Evolutionary conservation across 2,888 invertebrate species (phyloP), one percentile per base, ranked within the genome.

Genomic region (Acanthacorydalis orientalis): DNA sequence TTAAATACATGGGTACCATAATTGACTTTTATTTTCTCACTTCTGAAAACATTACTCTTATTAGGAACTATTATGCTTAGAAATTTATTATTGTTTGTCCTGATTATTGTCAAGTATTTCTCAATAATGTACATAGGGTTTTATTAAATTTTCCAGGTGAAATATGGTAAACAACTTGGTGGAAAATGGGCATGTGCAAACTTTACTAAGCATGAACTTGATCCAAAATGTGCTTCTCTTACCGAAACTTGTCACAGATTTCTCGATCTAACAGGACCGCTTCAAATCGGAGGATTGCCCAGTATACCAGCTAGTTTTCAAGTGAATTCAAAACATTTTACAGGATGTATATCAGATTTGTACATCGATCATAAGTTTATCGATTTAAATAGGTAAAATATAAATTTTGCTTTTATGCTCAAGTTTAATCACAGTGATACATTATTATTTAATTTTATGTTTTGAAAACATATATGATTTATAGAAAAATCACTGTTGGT

Each of bases 221-320:
- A 89, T 51, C 68, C 78, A 1, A 75, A 84, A 31, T 86, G 86
- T 57, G 75, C 77, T 2, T 73, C 78, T 6, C 71, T 83, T 1
- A 85, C 85, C 0, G 85, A 85, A 63, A 83, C 84, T 2, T 86
- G 86, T 54, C 84, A 85, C 58, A 72, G 93, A 49, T 91, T 92
- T 60, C 67, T 97, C 34, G 96, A 97, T 62, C 68, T 97, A 35
- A 95, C 95, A 0, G 91, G 91, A 0, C 92, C 92, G 61, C 64
- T 93, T 23, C 91, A 92, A 64, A 68, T 97, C 7, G 96, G 96
- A 0, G 95, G 95, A 0, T 68, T 96, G 1, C 93, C 95, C 0
- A 74, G 81, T 45, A 76, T 88, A 34, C 85, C 87, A 0, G 80
- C 77, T 15, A 80, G 77, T 55, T 86, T 85, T 54, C 86, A 84